Conservation (phyloP, 2,113 vertebrate genomes). For the Phylloscopus trochiloides region DNA sequence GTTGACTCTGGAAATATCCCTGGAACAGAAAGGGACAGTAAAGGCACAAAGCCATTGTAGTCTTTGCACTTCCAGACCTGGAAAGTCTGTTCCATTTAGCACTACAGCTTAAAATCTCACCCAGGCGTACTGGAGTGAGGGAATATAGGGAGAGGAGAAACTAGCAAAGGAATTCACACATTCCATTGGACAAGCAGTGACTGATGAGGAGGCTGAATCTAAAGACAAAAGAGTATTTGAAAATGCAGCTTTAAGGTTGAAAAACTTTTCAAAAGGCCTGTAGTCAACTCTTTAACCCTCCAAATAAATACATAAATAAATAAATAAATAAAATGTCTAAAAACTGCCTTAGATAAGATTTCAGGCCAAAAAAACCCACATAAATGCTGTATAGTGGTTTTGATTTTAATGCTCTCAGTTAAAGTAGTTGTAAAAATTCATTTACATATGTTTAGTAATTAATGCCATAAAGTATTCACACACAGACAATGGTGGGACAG, state of each 20-base stretch:
- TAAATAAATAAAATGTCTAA: not conserved
- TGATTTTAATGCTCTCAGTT: not conserved
- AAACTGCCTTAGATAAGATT: not conserved
- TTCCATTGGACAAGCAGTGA: not conserved
- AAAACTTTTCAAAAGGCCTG: not conserved
- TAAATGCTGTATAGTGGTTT: not conserved
- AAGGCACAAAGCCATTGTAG: not conserved
- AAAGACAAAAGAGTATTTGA: not conserved
- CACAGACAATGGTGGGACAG: constrained; percentile 26
- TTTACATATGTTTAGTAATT: constrained; percentile 47
- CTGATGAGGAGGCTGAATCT: not conserved
- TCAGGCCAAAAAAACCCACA: not conserved
- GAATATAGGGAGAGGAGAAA: not conserved
- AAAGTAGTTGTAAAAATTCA: constrained; percentile 4
- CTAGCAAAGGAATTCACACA: not conserved
- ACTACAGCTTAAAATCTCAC: not conserved
- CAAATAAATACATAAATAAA: not conserved
- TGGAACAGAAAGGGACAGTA: not conserved
- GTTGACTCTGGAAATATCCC: not conserved
- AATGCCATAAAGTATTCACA: constrained; percentile 32
- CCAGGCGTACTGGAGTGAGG: rapidly evolving
- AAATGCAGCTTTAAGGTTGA: not conserved
- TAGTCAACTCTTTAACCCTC: not conserved
- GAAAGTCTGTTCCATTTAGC: not conserved
- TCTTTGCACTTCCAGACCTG: not conserved